Evolutionary conservation across 2,113 vertebrate genomes (phyloP).

Genomic region (Orthonyx spaldingii): DNA sequence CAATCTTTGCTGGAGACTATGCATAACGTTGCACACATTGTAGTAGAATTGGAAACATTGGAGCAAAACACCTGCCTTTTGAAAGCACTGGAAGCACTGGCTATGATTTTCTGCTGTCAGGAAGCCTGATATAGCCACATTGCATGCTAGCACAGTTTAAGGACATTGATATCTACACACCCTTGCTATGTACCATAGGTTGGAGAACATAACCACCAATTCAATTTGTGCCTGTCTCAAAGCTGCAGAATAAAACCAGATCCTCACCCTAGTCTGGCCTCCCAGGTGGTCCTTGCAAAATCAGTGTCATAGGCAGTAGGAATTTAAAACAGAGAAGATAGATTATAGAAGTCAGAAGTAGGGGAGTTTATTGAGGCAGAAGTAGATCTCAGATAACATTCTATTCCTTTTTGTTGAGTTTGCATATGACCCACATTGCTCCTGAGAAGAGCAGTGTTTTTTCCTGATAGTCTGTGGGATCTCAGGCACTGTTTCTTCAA

Average conservation of each 20-base stretch:
- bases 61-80: neutral
- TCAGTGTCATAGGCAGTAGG: neutral
- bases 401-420: neutral
- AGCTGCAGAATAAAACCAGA: neutral
- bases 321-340: neutral
- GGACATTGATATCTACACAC: accelerated
- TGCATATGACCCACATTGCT: neutral
- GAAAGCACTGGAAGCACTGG: neutral
- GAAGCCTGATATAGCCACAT: neutral
- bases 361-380: neutral
- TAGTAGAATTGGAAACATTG: neutral
- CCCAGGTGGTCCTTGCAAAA: neutral
- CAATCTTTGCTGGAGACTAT: neutral
- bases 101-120: neutral
- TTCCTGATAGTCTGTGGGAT: neutral
- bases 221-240: neutral
- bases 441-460: neutral
- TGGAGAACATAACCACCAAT: neutral
- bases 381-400: neutral
- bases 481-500: neutral
- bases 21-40: neutral
- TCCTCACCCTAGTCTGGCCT: neutral
- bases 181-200: accelerated
- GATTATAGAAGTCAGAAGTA: neutral
- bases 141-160: neutral